Evolutionary conservation across 2,888 invertebrate genomes (phyloP).

Genomic region (Agonopterix heracliana): DNA sequence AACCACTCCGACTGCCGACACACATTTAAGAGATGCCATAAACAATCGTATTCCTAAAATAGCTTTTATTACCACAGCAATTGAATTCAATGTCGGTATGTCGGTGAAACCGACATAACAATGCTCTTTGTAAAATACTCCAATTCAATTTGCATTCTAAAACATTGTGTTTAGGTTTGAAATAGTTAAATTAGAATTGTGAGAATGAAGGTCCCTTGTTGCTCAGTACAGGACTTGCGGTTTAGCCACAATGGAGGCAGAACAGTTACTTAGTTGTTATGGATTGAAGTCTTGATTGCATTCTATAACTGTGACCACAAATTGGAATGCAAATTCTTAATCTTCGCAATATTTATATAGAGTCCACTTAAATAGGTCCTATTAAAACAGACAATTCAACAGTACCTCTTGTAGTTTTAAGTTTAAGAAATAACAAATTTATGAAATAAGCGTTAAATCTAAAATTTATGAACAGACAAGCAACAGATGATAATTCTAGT

Average conservation of each 20-base stretch:
- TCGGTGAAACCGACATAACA: slow-evolving; percentile 44
- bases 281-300: slow-evolving; percentile 19
- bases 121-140: slow-evolving; percentile 38
- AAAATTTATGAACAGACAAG: too few relatives aligned
- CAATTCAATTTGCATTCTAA: slow-evolving; percentile 29
- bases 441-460: too few relatives aligned
- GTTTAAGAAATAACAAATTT: too few relatives aligned
- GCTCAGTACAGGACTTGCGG: slow-evolving; percentile 40
- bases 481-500: too few relatives aligned
- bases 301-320: slow-evolving; percentile 15
- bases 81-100: slow-evolving; percentile 66
- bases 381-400: too few relatives aligned
- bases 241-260: slow-evolving; percentile 36
- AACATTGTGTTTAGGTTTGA: slow-evolving; percentile 32
- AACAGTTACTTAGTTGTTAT: slow-evolving; percentile 28
- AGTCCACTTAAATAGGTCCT: background rate
- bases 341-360: background rate
- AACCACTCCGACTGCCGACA: slow-evolving; percentile 52
- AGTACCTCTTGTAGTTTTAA: too few relatives aligned
- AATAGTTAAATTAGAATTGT: slow-evolving; percentile 25
- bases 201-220: slow-evolving; percentile 30
- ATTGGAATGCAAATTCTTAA: slow-evolving; percentile 1
- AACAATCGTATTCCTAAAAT: slow-evolving; percentile 60
- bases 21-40: slow-evolving; percentile 53
- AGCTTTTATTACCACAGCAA: slow-evolving; percentile 61